Evolutionary conservation across 1,140 invertebrate genomes (phyloP).

Genomic region (Pogonomyrmex californicus): DNA sequence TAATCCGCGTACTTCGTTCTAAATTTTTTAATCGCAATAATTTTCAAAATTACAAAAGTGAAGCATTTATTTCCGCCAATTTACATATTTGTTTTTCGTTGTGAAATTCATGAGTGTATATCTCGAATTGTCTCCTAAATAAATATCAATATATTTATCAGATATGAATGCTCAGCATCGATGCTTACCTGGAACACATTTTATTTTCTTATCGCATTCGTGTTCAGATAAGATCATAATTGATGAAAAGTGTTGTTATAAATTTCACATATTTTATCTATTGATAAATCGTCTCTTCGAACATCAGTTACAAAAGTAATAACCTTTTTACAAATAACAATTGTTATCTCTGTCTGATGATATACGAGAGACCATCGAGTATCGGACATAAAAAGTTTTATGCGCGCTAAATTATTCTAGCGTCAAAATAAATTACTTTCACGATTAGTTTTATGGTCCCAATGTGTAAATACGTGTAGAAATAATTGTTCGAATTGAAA

Average conservation of each 20-base stretch:
- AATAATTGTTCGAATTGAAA: slow-evolving; percentile 25
- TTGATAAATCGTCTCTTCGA: slow-evolving; percentile 1
- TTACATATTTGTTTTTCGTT: background rate
- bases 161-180: background rate
- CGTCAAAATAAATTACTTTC: slow-evolving; percentile 20
- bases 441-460: slow-evolving; percentile 25
- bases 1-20: slow-evolving; percentile 28
- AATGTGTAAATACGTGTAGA: background rate
- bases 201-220: slow-evolving; percentile 13
- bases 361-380: slow-evolving; percentile 23
- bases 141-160: slow-evolving; percentile 56
- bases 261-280: slow-evolving; percentile 20
- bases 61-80: background rate
- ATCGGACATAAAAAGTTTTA: background rate
- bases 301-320: slow-evolving; percentile 20
- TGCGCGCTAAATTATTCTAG: slow-evolving; percentile 6
- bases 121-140: background rate
- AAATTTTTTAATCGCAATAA: background rate
- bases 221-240: background rate
- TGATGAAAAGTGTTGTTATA: slow-evolving; percentile 2
- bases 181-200: slow-evolving; percentile 9
- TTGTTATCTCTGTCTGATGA: slow-evolving; percentile 10
- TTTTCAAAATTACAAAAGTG: background rate
- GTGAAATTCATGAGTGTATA: slow-evolving; percentile 3
- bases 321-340: slow-evolving; percentile 19